Percentiles rank a stretch among this genome's conserved stretches.
phyloP scores from a whole-genome alignment of 2,797 vertebrate species.

The Crocidura indochinensis region DNA sequence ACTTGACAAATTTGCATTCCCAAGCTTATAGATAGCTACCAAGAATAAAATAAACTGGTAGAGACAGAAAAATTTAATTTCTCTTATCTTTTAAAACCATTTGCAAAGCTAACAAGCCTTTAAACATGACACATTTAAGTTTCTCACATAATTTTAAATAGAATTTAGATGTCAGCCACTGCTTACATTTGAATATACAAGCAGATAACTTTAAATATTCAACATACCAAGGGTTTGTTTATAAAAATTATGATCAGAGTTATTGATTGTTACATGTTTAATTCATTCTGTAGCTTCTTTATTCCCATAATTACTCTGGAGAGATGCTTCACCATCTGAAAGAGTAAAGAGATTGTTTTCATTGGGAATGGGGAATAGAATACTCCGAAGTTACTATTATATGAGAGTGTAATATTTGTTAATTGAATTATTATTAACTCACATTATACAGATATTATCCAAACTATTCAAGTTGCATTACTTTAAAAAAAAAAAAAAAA shows the following conservation, averaged over 20 bases:
- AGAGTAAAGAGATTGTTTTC: neutral
- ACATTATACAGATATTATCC: neutral
- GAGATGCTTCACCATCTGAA: neutral
- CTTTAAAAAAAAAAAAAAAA: too few species aligned
- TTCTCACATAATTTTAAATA: slow-evolving; percentile 4
- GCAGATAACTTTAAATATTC: slow-evolving; percentile 9
- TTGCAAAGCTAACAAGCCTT: neutral
- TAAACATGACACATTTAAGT: neutral
- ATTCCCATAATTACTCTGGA: neutral
- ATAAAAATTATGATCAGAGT: neutral
- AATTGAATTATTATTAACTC: neutral
- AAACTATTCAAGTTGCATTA: neutral
- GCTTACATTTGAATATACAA: neutral
- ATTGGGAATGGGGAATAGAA: neutral
- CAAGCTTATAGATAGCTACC: neutral
- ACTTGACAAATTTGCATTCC: slow-evolving; percentile 2
- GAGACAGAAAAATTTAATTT: slow-evolving; percentile 1
- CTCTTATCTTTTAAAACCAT: neutral
- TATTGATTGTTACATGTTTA: neutral
- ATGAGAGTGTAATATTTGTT: neutral
- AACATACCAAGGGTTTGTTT: neutral
- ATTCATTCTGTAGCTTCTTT: neutral
- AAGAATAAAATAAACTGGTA: slow-evolving; percentile 25
- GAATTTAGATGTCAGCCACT: slow-evolving; percentile 1
- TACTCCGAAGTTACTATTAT: neutral